Conservation (phyloP, 2,888 invertebrate species). For the Dicranocentrus wangi region DNA sequence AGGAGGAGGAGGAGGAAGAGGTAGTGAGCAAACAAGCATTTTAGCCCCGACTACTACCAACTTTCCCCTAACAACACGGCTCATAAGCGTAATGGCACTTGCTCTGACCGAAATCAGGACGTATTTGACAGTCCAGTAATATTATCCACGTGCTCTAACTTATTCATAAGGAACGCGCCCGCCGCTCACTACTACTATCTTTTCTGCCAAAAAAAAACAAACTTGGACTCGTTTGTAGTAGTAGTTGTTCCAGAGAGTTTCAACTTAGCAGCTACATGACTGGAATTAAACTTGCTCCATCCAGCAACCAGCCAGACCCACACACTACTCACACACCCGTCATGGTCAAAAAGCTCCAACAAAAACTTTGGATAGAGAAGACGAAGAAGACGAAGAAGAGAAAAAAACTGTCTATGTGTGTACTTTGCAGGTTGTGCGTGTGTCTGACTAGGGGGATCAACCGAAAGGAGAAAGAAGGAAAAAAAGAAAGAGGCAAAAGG, state of each 20-base stretch:
- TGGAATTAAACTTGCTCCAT: slow-evolving; percentile 45
- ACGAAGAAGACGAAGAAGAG: slow-evolving; percentile 10
- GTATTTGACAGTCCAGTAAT: slow-evolving; percentile 36
- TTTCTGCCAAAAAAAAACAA: neutral
- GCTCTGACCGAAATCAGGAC: slow-evolving; percentile 42
- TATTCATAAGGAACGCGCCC: slow-evolving; percentile 31
- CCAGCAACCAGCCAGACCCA: too few species aligned
- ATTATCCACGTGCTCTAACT: slow-evolving; percentile 35
- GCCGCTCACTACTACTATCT: neutral
- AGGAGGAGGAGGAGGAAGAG: too few species aligned
- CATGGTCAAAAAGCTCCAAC: too few species aligned
- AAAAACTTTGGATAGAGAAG: too few species aligned
- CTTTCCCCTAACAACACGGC: neutral
- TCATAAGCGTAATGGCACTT: slow-evolving; percentile 39
- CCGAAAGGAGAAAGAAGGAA: slow-evolving; percentile 16
- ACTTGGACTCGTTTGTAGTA: too few species aligned
- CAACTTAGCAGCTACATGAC: slow-evolving; percentile 27
- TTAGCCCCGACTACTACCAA: too few species aligned
- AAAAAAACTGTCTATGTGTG: slow-evolving; percentile 1
- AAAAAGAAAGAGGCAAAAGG: neutral
- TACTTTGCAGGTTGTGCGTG: slow-evolving; percentile 40
- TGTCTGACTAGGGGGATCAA: slow-evolving; percentile 14
- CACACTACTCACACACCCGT: too few species aligned
- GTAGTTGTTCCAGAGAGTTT: neutral
- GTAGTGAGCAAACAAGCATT: too few species aligned